Evolutionary conservation across 2,113 vertebrate genomes (phyloP), one percentile per base, ranked within the genome.

Genomic region (Zosterops hypoxanthus): DNA sequence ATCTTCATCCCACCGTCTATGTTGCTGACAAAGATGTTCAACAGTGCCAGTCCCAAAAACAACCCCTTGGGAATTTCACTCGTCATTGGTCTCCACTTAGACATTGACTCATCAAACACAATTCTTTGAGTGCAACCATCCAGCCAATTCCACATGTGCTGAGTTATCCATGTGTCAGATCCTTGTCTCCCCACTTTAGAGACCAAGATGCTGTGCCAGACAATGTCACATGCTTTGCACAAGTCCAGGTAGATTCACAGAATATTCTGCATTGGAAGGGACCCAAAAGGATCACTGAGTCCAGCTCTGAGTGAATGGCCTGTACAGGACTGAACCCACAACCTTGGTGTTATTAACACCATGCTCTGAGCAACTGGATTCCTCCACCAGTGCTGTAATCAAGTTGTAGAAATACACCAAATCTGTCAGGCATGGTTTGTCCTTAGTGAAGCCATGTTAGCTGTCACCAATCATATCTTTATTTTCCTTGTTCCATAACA

Each of bases 11-110:
- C 41, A 47, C 17, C 12, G 3, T 11, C 25, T n/a, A 20, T 23
- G 11, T 13, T 14, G 26, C 29, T 23, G 22, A 55, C 46, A 60
- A 71, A 90, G 29, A 53, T 20, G 8, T 11, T 53, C 31, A 72
- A 28, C 53, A 46, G 18, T 0, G 1, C 25, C n/a, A 46, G 18
- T 49, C 14, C n/a, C 29, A 24, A 60, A 59, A 23, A 15, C 12
- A 59, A 4, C 6, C 14, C 36, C 36, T 33, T 19, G 39, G 36
- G 52, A 44, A 59, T 36, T n/a, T 42, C 39, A 21, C 36, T 46
- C 0, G 0, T 14, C 33, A 52, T 6, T 52, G 44, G 10, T 59
- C 44, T 65, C 36, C 22, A 33, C 18, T 9, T 36, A n/a, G 36
- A 36, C 50, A 52, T 2, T 29, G 39, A 46, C 17, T 20, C 33